Evolutionary conservation across 2,888 invertebrate species (phyloP), one percentile per base, ranked within the genome.

Genomic region (Coleophora flavipennella): DNA sequence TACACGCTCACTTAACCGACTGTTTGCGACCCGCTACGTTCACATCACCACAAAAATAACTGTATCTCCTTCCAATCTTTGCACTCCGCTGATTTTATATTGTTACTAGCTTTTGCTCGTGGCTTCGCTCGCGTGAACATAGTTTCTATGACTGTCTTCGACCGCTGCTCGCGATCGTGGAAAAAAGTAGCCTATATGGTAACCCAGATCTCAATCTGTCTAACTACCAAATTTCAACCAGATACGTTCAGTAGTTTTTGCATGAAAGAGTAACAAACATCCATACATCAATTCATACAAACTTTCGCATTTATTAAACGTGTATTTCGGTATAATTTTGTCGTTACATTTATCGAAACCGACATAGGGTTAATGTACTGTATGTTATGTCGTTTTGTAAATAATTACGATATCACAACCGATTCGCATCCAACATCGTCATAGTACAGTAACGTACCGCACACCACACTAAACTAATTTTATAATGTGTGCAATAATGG

Each of bases 81-180:
- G 67, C 78, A 75, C 76, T 70, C 67, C 63, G 77, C 60, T 75
- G 71, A 49, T 55, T 75, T 65, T 58, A 55, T 52, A 53, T 67
- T 58, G 55, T 66, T 71, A 64, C 68, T 64, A n/a, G n/a, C n/a
- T n/a, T n/a, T n/a, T n/a, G n/a, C n/a, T n/a, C n/a, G n/a, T n/a
- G n/a, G n/a, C n/a, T n/a, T n/a, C n/a, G n/a, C n/a, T n/a, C n/a
- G n/a, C n/a, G n/a, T n/a, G n/a, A n/a, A n/a, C n/a, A n/a, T n/a
- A n/a, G n/a, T n/a, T n/a, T n/a, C n/a, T n/a, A n/a, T n/a, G n/a
- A n/a, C n/a, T n/a, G n/a, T n/a, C n/a, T n/a, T n/a, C n/a, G n/a
- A n/a, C n/a, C n/a, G n/a, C n/a, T n/a, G n/a, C n/a, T n/a, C n/a
- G n/a, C n/a, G n/a, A n/a, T n/a, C n/a, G n/a, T n/a, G n/a, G n/a